These are phyloP conservation scores for human DNA, from an alignment of 2,113 vertebrate species.

Conservation along the genomic window DNA sequence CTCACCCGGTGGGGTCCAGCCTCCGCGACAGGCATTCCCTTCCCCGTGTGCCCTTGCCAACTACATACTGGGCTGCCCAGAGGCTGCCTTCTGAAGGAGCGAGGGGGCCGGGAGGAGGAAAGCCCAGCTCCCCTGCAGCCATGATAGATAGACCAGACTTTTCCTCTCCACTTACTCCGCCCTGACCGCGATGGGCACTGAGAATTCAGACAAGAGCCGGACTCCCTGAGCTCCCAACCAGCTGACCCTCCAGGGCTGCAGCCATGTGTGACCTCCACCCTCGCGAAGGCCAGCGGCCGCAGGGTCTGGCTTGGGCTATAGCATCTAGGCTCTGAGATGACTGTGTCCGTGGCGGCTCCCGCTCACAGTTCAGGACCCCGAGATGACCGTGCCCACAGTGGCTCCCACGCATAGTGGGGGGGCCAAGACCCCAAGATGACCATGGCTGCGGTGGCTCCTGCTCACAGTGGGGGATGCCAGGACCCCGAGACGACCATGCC, in stretches of 20 bases:
- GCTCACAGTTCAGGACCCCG: no score
- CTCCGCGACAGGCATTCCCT: background rate
- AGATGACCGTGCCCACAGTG: no score
- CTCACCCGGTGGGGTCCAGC: rapidly evolving
- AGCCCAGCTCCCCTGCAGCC: background rate
- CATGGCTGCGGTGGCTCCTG: no score
- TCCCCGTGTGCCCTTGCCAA: background rate
- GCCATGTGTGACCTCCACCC: background rate
- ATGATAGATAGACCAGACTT: background rate
- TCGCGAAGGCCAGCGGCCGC: background rate
- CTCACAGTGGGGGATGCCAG: rapidly evolving
- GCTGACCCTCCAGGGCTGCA: background rate
- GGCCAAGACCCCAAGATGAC: no score
- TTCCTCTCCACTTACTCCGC: background rate
- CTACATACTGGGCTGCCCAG: background rate
- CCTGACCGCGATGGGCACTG: background rate
- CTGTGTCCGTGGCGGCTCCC: rapidly evolving
- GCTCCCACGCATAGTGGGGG: rapidly evolving
- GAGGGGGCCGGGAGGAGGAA: no score
- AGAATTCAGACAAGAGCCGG: background rate
- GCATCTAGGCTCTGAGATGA: background rate
- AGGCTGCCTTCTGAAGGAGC: background rate
- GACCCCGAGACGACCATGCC: no score
- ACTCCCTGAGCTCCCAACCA: background rate
- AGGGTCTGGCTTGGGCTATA: background rate